Evolutionary conservation across 2,888 invertebrate genomes (phyloP), one percentile per base, ranked within the genome.

Genomic region (Synanthedon andrenaeformis): DNA sequence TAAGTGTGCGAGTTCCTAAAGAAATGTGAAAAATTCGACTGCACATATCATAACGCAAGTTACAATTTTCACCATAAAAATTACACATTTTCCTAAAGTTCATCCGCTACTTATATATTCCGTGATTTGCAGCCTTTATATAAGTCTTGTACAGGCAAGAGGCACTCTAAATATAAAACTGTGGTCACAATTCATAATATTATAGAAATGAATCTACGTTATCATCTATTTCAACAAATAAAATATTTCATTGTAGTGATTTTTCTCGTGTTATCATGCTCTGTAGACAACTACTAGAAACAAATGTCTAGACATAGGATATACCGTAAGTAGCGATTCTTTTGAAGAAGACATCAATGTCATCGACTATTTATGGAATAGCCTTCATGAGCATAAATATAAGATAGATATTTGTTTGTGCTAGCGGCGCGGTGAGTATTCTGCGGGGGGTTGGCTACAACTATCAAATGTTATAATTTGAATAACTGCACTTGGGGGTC

Each of bases 111-210:
- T 79, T 82, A 86, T 82, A 80, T 83, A 82, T 79, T 86, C 80
- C 79, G 88, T 89, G 88, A 83, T 83, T 86, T 81, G 88, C 88
- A 89, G 88, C 88, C 88, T 88, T 88, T 85, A 83, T 82, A 84
- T 86, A 86, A 88, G 88, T 88, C 88, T 88, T 88, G 82, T 86
- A 85, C 76, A 88, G 88, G 88, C 88, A 89, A 89, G 89, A 89
- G 90, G 90, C 89, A 90, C 89, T 90, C 89, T 88, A 89, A 88
- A 89, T 89, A 89, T 89, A 89, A 88, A 88, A 88, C 82, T 78
- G 88, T 88, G 87, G 89, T 89, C 89, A 85, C 86, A 86, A 86
- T 87, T 82, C 45, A 45, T 45, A 45, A 45, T 45, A 45, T 35
- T 35, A 35, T 45, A 45, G 83, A 83, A 86, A 84, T 74, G 78